Evolutionary conservation across 2,797 vertebrate genomes (phyloP).

Genomic region (Danionella dracula): DNA sequence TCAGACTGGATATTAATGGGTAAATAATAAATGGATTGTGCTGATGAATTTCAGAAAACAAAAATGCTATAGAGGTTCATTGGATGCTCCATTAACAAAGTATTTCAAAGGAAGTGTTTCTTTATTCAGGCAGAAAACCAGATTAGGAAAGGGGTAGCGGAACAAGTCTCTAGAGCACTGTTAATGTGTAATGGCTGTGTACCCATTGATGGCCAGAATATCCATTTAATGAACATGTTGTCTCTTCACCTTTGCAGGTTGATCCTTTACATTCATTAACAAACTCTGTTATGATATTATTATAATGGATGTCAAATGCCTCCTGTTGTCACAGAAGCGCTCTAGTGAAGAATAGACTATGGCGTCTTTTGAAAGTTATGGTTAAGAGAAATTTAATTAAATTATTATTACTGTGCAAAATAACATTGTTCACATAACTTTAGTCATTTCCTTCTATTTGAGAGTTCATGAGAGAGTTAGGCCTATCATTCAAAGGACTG

Average conservation of each 20-base stretch:
- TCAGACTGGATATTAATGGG: neutral
- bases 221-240: neutral
- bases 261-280: slow-evolving; percentile 6
- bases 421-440: too few species aligned
- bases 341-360: too few species aligned
- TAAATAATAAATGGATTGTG: neutral
- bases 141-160: neutral
- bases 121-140: slow-evolving; percentile 15
- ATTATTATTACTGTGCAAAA: too few species aligned
- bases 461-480: too few species aligned
- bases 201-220: neutral
- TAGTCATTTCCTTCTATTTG: too few species aligned
- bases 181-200: slow-evolving; percentile 31
- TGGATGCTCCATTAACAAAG: neutral
- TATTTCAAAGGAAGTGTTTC: neutral
- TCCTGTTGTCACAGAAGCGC: neutral
- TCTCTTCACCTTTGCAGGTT: neutral
- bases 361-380: too few species aligned
- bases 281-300: neutral
- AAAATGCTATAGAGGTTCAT: neutral
- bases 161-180: slow-evolving; percentile 10
- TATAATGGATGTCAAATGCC: neutral
- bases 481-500: too few species aligned
- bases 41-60: neutral
- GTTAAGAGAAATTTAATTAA: too few species aligned